Evolutionary conservation across 2,113 vertebrate species (phyloP).

Genomic region (Todiramphus chloris): DNA sequence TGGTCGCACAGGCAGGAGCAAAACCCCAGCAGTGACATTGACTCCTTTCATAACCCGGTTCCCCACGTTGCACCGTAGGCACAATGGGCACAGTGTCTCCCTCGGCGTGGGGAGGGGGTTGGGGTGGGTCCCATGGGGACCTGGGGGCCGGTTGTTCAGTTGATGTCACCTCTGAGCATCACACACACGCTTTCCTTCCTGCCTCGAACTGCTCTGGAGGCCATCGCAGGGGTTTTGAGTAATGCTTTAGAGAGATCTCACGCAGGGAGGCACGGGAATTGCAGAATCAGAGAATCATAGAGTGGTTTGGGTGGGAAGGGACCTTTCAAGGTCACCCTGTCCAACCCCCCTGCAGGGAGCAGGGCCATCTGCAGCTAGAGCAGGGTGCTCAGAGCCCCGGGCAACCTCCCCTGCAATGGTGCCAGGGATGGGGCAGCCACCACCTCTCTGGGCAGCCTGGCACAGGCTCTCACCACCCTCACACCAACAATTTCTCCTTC

Average conservation of each 20-base stretch:
- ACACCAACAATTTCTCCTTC: too few relatives aligned
- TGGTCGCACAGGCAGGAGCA: background rate
- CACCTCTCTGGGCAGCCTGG: background rate
- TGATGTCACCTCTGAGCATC: rapidly evolving
- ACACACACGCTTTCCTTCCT: rapidly evolving
- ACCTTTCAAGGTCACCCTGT: background rate
- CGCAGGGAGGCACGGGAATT: rapidly evolving
- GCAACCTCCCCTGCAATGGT: background rate
- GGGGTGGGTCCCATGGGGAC: background rate
- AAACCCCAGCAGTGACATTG: background rate
- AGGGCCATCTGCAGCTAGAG: background rate
- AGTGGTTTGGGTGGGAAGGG: background rate
- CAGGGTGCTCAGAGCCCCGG: background rate
- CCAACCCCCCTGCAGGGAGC: background rate
- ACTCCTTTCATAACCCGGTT: background rate
- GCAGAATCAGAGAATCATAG: background rate
- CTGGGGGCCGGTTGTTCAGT: rapidly evolving
- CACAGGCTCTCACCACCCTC: too few relatives aligned
- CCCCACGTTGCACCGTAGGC: rapidly evolving
- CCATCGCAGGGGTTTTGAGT: rapidly evolving
- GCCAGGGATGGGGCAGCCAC: background rate
- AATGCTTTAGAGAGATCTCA: rapidly evolving
- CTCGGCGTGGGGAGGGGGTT: background rate
- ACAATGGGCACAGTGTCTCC: conserved; percentile 23
- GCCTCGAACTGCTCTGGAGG: rapidly evolving